Conservation (phyloP, 2,113 vertebrate species). For the Rhodinocichla rosea region DNA sequence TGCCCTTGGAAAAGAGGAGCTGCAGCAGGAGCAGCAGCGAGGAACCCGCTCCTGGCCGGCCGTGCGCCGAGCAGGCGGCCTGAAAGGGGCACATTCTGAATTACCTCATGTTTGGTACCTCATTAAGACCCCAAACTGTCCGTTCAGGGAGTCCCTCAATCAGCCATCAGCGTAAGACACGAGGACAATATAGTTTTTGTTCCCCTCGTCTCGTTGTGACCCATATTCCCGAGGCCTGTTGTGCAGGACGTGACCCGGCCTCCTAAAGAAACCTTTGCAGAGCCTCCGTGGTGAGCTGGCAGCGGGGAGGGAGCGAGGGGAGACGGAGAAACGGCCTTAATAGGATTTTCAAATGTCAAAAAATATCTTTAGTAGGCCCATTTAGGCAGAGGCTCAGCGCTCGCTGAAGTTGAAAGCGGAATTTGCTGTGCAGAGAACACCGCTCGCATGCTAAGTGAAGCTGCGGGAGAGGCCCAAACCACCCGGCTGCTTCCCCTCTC, state of each 20-base stretch:
- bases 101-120: neutral
- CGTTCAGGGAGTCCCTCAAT: constrained; percentile 5
- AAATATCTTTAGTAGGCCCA: constrained; percentile 22
- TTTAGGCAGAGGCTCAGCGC: neutral
- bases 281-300: neutral
- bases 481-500: neutral
- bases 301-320: neutral
- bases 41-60: neutral
- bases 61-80: neutral
- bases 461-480: neutral
- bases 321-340: neutral
- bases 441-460: neutral
- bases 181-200: neutral
- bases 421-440: neutral
- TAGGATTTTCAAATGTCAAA: constrained; percentile 41
- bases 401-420: neutral
- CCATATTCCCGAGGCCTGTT: neutral
- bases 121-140: neutral
- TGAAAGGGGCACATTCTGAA: neutral
- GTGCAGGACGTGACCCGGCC: constrained; percentile 1
- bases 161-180: neutral
- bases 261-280: neutral
- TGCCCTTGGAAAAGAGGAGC: neutral
- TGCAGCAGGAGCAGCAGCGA: neutral
- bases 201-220: neutral